phyloP scores from a whole-genome alignment of 2,113 vertebrate species.

The Cariama cristata region DNA sequence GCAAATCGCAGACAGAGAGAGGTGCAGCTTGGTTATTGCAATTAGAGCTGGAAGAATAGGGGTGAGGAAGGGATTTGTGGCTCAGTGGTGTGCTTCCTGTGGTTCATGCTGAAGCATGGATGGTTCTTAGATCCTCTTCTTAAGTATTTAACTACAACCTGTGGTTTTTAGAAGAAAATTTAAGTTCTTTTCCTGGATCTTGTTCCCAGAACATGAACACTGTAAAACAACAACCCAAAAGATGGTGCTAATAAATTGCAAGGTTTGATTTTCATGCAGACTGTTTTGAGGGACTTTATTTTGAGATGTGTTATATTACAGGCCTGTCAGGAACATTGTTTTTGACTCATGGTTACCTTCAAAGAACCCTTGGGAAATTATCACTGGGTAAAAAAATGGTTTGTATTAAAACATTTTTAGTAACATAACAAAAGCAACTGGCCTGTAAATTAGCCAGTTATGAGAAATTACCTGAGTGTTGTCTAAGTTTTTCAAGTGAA shows the following conservation, averaged over 20 bases:
- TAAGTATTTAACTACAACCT: background rate
- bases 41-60: background rate
- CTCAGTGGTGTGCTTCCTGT: background rate
- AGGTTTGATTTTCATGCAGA: background rate
- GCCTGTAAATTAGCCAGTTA: background rate
- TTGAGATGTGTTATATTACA: background rate
- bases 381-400: background rate
- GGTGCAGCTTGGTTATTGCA: background rate
- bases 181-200: background rate
- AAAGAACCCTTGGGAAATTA: background rate
- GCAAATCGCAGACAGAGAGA: background rate
- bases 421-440: background rate
- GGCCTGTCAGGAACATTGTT: background rate
- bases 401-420: background rate
- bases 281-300: background rate
- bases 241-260: background rate
- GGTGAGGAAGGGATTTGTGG: background rate
- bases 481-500: background rate
- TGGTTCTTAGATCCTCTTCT: background rate
- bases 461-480: background rate
- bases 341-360: background rate
- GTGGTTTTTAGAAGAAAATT: background rate
- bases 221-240: background rate
- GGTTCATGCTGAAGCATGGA: background rate
- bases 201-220: background rate